Evolutionary conservation across 2,797 vertebrate species (phyloP).

Genomic region (Gymnothorax javanicus): DNA sequence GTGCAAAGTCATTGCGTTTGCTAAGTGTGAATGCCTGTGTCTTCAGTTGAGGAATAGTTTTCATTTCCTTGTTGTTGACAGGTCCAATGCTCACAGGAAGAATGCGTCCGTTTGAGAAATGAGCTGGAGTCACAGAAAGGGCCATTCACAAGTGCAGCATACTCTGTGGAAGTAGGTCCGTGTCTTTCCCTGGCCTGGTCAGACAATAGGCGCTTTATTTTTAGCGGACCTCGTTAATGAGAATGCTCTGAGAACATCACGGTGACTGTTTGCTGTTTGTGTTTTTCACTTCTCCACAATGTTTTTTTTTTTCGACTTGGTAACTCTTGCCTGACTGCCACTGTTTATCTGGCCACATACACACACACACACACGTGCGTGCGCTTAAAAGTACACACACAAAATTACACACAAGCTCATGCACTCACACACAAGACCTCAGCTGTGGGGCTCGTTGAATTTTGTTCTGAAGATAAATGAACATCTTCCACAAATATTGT

Average conservation of each 20-base stretch:
- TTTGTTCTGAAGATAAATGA: too few species aligned
- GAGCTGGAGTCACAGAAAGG: not conserved
- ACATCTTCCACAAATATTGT: too few species aligned
- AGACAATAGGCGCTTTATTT: not conserved
- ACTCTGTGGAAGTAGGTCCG: not conserved
- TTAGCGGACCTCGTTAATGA: not conserved
- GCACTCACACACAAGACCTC: conserved; percentile 51
- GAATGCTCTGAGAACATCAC: not conserved
- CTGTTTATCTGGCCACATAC: not conserved
- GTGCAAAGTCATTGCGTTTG: not conserved
- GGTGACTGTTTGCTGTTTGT: not conserved
- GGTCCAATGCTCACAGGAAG: not conserved
- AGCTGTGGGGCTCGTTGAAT: too few species aligned
- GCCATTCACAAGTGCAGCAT: not conserved
- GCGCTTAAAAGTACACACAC: conserved; percentile 39
- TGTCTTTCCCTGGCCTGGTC: not conserved
- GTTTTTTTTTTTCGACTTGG: not conserved
- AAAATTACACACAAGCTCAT: not conserved
- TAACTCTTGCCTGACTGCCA: not conserved
- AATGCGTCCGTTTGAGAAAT: not conserved
- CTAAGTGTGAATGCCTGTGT: not conserved
- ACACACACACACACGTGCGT: conserved; percentile 55
- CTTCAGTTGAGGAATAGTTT: not conserved
- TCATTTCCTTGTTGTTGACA: not conserved
- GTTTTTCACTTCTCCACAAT: not conserved